Base-by-base conservation (phyloP, 2,888 invertebrate species). In the Pyrochroa serraticornis region DNA sequence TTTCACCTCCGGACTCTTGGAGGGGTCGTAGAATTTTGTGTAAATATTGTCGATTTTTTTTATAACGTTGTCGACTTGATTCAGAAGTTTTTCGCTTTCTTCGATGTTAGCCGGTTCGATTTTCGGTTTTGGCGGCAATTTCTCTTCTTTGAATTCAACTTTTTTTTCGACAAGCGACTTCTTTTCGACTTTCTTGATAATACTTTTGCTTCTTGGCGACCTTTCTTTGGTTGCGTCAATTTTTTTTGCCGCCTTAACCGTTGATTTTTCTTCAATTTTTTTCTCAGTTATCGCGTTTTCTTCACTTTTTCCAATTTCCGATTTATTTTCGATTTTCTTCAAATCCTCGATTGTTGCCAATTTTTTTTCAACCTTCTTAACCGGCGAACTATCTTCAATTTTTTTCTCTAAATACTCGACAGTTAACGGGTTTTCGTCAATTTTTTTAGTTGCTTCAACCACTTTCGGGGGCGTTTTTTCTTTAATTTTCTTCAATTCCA, bases 41-140 rank as follows among this genome's bases (percentile, higher is more conserved):
- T 73, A 73, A 34, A 73, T 69, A 44, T 61, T 64, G 49, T 73
- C 73, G 13, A 71, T 71, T 41, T 58, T 66, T 41, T 63, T 62
- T 30, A 72, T 70, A 7, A 70, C 71, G 51, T 54, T 64, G 43
- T 67, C 64, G 6, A 71, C 70, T 50, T 71, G 66, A 3, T 65
- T 65, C 5, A 69, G 64, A 36, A 69, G 61, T n/a, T 35, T 34
- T 35, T 66, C 62, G 10, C 62, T 42, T 9, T 59, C 53, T 31
- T 49, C 47, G 32, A 62, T 62, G 34, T 60, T 57, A 9, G 53
- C 41, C 10, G 43, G 12, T 42, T 42, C 52, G 7, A 45, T 50
- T 13, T 36, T 53, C 31, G 31, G 12, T 5, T 35, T 37, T 32
- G 7, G 33, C 22, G 12, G 22, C 22, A 41, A 3, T 38, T 51